Evolutionary conservation across 2,888 invertebrate species (phyloP), one percentile per base, ranked within the genome.

Genomic region (Harpagoxenus sublaevis): DNA sequence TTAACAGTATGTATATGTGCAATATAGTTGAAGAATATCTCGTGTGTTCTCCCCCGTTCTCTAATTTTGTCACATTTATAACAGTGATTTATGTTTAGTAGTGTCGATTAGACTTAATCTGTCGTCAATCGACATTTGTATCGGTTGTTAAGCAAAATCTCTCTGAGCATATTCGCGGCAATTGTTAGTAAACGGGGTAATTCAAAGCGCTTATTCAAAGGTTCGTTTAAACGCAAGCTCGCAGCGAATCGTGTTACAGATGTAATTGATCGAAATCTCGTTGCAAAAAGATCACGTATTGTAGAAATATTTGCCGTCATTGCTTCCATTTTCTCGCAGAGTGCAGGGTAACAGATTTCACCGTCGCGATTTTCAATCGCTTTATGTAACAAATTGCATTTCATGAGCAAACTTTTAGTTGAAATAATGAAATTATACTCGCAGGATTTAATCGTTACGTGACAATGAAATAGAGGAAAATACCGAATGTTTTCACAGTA

Each of bases 131-230:
- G 74, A n/a, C 15, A 23, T 39, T 62, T 48, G 15, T 51, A 39
- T 63, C 65, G 10, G 18, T 35, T 35, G n/a, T 77, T 65, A 28
- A 77, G 12, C 28, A 51, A 77, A 77, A 63, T 63, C 23, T 75
- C n/a, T 23, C 6, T 6, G 18, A 23, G 39, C 2, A 35, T 18
- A 53, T 65, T 51, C 18, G 1, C 23, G 2, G 3, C 51, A 63
- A 53, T 10, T 77, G 39, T 53, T 65, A 65, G 65, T 51, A 39
- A 18, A 51, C 9, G 39, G 31, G 31, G 2, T 75, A 63, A 63
- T 75, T 63, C 23, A 75, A 51, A 51, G 23, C 62, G 23, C 39
- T 45, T 18, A 60, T 74, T 77, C 28, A 39, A 23, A 10, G 15
- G 10, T 48, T 51, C n/a, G 60, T 75, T 65, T 63, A 5, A 77